These are phyloP conservation scores for Alloscopus bannaensis DNA, from an alignment of 2,888 invertebrate genomes.

Conservation along the genomic window DNA sequence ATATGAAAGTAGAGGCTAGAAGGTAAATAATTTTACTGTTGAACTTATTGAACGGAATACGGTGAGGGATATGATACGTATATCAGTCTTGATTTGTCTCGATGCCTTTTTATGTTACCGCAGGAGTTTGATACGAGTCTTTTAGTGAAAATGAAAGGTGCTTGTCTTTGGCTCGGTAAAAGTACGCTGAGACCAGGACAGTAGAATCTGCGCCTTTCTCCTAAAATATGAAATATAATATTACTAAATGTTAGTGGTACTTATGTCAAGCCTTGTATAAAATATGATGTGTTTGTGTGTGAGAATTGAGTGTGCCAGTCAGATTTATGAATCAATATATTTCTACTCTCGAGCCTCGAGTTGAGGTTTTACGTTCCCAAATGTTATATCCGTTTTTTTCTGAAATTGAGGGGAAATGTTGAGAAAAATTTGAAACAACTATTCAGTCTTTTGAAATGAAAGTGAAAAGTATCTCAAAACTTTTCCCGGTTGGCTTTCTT, in stretches of 20 bases:
- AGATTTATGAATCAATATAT: constrained; percentile 57
- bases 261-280: constrained; percentile 10
- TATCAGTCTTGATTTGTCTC: too few relatives aligned
- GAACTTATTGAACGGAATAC: too few relatives aligned
- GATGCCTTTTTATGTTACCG: too few relatives aligned
- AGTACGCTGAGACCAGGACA: constrained; percentile 13
- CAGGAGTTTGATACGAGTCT: too few relatives aligned
- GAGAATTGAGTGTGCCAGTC: constrained; percentile 32
- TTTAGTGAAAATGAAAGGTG: too few relatives aligned
- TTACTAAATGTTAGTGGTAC: constrained; percentile 29
- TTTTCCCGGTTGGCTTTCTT: neutral
- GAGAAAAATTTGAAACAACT: neutral
- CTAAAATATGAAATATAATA: constrained; percentile 24
- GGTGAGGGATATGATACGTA: too few relatives aligned
- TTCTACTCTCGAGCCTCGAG: too few relatives aligned
- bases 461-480: constrained; percentile 12
- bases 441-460: neutral
- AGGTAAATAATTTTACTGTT: too few relatives aligned
- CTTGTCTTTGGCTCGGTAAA: constrained; percentile 39
- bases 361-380: too few relatives aligned
- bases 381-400: too few relatives aligned
- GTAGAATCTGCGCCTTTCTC: too few relatives aligned
- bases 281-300: constrained; percentile 8
- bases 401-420: neutral
- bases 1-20: too few relatives aligned